Base-by-base conservation (phyloP, 2,797 vertebrate species). In the Neostethus bicornis region DNA sequence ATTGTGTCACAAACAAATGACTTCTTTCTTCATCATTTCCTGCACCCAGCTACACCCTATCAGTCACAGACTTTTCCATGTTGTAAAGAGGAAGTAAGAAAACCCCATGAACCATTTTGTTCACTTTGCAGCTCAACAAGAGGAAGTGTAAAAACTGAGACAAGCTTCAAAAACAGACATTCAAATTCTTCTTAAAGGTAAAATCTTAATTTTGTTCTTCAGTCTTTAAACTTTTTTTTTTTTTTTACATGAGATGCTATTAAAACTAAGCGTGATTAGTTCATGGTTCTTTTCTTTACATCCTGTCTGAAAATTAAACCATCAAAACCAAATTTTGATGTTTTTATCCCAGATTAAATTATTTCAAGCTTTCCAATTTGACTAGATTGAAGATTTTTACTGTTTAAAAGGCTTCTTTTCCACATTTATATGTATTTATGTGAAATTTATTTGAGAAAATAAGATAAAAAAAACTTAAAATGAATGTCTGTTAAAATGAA, bases 1-100 rank as follows among this genome's bases (percentile, higher is more conserved):
- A 7, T 25, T 2, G 3, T 35, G 20, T 44, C 26, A 53, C 41
- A 62, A 31, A 61, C 57, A 2, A 19, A 25, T 7, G 0, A 1
- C 14, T 11, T 44, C 10, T 34, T 20, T 14, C 25, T 44, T 1
- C 32, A 10, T 10, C 50, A 13, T 31, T 31, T 38, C n/a, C 37
- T 7, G 28, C 43, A 20, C 28, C 14, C 13, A 3, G 7, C 10
- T 31, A 31, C 19, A 44, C 45, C 49, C 48, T 68, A 35, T 61
- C 58, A 42, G 38, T 70, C 61, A 66, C 16, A 28, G 4, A 14
- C 46, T 69, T 73, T 85, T 79, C 73, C 66, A 41, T 59, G 35
- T 14, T 43, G 49, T 54, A 65, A 85, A 79, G 72, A 81, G 85
- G 86, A 89, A 86, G 77, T 79, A 75, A 78, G 55, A 69, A 74